These are phyloP conservation scores for Agapornis roseicollis DNA, from an alignment of 2,113 vertebrate genomes.

Conservation along the genomic window DNA sequence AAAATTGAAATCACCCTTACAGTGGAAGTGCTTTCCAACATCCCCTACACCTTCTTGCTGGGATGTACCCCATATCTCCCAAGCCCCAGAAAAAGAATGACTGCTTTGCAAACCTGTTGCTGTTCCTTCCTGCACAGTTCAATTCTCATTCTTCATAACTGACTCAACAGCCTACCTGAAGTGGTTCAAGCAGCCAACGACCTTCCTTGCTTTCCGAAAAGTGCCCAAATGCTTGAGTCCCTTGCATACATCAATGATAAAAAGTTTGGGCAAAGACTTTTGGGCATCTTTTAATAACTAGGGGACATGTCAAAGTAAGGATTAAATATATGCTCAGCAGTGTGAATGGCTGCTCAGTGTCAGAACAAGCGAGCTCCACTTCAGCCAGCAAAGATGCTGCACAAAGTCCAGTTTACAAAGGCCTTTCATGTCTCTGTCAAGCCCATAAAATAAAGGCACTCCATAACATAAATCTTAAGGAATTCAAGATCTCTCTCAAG, in stretches of 20 bases:
- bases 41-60: background rate
- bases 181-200: background rate
- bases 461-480: background rate
- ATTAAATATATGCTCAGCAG: background rate
- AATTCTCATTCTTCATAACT: background rate
- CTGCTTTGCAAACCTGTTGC: background rate
- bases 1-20: background rate
- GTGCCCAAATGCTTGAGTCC: background rate
- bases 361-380: background rate
- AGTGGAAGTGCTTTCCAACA: background rate
- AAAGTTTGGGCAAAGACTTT: background rate
- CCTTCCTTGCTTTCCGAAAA: background rate
- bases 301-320: background rate
- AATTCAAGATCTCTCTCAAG: background rate
- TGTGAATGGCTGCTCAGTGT: background rate
- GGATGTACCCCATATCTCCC: background rate
- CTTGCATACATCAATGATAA: background rate
- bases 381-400: background rate
- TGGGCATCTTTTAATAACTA: background rate
- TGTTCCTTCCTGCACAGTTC: background rate
- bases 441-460: background rate
- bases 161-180: background rate
- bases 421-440: background rate
- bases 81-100: background rate
- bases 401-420: background rate